A percentile compares a stretch with the other conserved stretches of the same genome.
phyloP scores from a whole-genome alignment of 2,888 invertebrate species.

The Ectemnius cavifrons region DNA sequence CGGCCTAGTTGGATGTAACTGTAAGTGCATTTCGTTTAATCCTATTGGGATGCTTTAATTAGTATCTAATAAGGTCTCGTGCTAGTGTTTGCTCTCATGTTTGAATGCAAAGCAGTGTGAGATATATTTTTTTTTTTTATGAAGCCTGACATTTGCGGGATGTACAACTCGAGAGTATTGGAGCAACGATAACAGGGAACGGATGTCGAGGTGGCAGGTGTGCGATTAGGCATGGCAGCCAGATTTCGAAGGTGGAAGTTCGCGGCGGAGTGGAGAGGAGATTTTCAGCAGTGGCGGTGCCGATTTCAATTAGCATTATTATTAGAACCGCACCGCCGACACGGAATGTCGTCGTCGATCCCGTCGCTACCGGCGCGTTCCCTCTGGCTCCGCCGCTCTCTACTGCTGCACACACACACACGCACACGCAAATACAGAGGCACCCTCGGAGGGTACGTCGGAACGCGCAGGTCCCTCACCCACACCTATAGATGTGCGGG shows the following conservation, averaged over 20 bases:
- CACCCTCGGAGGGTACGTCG: conserved; percentile 33
- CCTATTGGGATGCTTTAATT: no score
- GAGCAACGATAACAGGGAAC: background rate
- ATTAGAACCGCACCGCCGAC: conserved; percentile 68
- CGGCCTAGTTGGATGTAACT: no score
- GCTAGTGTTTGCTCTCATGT: background rate
- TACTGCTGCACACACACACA: background rate
- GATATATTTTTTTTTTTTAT: background rate
- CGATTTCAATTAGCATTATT: conserved; percentile 75
- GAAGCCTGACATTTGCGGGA: background rate
- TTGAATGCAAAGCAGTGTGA: background rate
- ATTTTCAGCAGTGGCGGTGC: conserved; percentile 59
- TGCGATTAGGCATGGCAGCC: conserved; percentile 34
- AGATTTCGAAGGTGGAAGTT: conserved; percentile 51
- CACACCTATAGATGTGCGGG: conserved; percentile 49
- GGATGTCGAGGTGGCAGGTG: background rate
- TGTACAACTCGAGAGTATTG: background rate
- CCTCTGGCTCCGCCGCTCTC: background rate
- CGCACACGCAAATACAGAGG: conserved; percentile 15
- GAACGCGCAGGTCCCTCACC: conserved; percentile 66
- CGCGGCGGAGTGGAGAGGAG: conserved; percentile 48
- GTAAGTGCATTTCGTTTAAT: no score
- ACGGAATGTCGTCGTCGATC: conserved; percentile 53
- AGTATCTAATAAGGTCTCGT: no score
- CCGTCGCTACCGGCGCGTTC: conserved; percentile 35